These are phyloP conservation scores for Caretta caretta DNA, from an alignment of 2,113 vertebrate genomes.

Conservation along the genomic window DNA sequence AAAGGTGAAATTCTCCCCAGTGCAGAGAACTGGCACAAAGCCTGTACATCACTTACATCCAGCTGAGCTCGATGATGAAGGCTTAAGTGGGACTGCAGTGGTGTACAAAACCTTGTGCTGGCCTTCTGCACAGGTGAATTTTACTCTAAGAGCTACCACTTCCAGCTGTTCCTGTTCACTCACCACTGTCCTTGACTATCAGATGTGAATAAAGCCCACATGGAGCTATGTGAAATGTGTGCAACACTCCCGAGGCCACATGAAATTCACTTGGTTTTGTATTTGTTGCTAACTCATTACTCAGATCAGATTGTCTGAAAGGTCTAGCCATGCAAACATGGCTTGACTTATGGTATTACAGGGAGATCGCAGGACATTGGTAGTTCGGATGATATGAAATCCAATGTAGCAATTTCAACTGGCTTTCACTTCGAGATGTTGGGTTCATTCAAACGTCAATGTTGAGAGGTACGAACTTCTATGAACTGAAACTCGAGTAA, in stretches of 20 bases:
- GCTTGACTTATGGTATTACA: neutral
- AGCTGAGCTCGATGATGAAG: accelerated
- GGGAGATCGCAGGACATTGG: neutral
- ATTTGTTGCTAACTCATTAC: neutral
- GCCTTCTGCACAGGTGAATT: neutral
- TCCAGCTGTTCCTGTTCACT: neutral
- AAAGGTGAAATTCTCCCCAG: neutral
- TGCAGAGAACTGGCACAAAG: neutral
- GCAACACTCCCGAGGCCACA: accelerated
- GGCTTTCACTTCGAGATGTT: neutral
- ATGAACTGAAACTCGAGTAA: neutral
- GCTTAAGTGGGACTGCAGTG: accelerated
- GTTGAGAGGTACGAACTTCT: neutral
- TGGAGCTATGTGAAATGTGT: neutral
- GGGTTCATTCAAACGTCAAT: neutral
- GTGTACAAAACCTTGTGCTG: neutral
- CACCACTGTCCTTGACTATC: neutral
- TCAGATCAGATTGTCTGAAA: neutral
- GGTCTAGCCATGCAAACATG: neutral
- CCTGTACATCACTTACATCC: accelerated
- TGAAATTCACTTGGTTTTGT: neutral
- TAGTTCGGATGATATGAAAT: neutral
- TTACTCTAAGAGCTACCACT: neutral
- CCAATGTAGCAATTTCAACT: neutral
- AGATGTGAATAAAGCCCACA: accelerated